Base-by-base conservation (phyloP, 2,113 vertebrate genomes). In the Todiramphus saurophagus region DNA sequence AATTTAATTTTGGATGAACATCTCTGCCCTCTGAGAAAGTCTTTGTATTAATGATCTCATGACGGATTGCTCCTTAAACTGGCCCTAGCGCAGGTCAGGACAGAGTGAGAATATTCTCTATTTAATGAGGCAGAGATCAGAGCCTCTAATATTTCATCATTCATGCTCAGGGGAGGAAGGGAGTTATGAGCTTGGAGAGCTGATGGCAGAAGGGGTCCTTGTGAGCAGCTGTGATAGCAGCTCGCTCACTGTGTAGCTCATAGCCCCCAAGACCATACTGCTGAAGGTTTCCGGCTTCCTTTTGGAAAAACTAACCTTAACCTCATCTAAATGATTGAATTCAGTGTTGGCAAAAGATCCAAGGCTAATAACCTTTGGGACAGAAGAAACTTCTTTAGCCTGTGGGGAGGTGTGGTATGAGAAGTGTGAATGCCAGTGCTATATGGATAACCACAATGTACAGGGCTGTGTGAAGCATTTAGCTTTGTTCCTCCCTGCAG, bases 51-150 rank as follows among this genome's bases (percentile, higher is more conserved):
- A 98, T 97, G 98, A 97, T 98, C 96, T 97, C 95, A 96, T 98
- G 98, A 98, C 73, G 8, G 94, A 98, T 98, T 92, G 87, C 87
- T 97, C 96, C 98, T 98, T 97, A 97, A 97, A 96, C 96, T 97
- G 96, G 97, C 78, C 95, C 94, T 87, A 93, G 89, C 7, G 21
- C 84, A 96, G 97, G 97, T 98, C 98, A 98, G 80, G 95, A 95
- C 77, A 69, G 91, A 97, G 93, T 83, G 75, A 97, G 96, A 98
- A 98, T 97, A 95, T 97, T 97, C 97, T 95, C 83, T 94, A 96
- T 97, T 97, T 98, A 98, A 98, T 98, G 97, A 98, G 97, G 95
- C 95, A 98, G 82, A 95, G 97, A 97, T 97, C 97, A 97, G 85
- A 97, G 92, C 93, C 94, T 94, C 89, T 95, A 95, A 97, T 98